Evolutionary conservation across 2,113 vertebrate species (phyloP).

Genomic region (Apistogramma diplotaenia): DNA sequence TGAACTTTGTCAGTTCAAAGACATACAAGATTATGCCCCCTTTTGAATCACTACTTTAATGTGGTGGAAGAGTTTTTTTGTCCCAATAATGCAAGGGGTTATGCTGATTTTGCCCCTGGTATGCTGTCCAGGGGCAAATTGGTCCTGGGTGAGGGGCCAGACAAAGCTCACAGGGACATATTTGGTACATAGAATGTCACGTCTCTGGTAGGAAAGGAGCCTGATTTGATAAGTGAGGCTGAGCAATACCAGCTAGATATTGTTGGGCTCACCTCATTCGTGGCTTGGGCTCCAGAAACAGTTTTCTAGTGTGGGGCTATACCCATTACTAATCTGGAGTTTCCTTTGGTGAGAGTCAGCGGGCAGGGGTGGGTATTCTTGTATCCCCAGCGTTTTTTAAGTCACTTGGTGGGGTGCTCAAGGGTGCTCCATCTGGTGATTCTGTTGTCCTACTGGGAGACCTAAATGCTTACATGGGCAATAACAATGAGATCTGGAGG

Average conservation of each 20-base stretch:
- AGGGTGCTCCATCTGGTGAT: no score
- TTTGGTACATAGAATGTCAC: not conserved
- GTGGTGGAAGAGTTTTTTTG: not conserved
- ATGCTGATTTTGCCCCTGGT: not conserved
- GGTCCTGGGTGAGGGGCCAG: no score
- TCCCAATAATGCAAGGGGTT: not conserved
- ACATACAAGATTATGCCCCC: not conserved
- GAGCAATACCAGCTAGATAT: not conserved
- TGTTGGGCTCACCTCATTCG: fast-evolving
- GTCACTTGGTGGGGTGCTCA: no score
- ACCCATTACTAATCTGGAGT: not conserved
- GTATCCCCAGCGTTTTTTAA: no score
- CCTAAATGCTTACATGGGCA: no score
- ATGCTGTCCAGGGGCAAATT: not conserved
- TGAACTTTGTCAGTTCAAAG: constrained; percentile 34
- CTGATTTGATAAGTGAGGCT: not conserved
- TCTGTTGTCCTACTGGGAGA: no score
- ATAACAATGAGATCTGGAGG: no score
- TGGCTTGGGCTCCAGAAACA: not conserved
- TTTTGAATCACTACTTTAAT: not conserved
- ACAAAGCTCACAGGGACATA: no score
- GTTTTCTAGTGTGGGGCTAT: not conserved
- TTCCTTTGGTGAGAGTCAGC: not conserved
- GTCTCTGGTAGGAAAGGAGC: not conserved
- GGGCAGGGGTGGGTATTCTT: no score